Conservation (phyloP, 2,113 vertebrate genomes). For the Mobula birostris region DNA sequence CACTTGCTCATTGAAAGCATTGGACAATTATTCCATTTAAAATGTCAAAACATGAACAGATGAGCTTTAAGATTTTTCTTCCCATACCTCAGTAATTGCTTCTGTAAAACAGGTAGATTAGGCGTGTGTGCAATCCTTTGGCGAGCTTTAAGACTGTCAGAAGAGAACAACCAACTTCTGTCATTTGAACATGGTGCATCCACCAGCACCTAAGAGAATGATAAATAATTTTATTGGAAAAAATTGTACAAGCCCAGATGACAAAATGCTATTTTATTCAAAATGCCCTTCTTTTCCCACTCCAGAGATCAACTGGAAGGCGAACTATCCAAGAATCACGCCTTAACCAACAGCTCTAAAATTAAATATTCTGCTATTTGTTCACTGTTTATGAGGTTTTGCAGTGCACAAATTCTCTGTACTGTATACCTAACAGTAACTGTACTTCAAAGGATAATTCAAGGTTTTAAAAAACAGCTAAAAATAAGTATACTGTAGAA, state of each 20-base stretch:
- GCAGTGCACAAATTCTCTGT: background rate
- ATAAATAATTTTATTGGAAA: background rate
- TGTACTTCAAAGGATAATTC: background rate
- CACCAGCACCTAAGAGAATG: constrained; percentile 54
- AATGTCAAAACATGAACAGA: constrained; percentile 21
- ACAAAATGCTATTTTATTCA: background rate
- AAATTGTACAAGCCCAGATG: background rate
- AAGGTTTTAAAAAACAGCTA: background rate
- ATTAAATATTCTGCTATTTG: background rate
- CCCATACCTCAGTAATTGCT: constrained; percentile 57
- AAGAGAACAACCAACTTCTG: constrained; percentile 84
- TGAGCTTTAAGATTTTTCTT: background rate
- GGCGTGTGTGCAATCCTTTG: constrained; percentile 53
- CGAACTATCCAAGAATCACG: background rate
- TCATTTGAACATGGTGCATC: constrained; percentile 91
- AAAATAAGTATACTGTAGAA: background rate
- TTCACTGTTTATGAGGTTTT: background rate
- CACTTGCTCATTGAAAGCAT: background rate
- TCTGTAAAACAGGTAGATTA: constrained; percentile 52
- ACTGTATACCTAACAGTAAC: background rate
- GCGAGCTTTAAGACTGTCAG: constrained; percentile 51
- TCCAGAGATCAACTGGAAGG: no score
- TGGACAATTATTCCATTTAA: constrained; percentile 15
- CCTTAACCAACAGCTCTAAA: background rate
- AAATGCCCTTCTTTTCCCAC: background rate